Evolutionary conservation across 2,797 vertebrate genomes (phyloP), one percentile per base, ranked within the genome.

Genomic region (Poeciliopsis infans): DNA sequence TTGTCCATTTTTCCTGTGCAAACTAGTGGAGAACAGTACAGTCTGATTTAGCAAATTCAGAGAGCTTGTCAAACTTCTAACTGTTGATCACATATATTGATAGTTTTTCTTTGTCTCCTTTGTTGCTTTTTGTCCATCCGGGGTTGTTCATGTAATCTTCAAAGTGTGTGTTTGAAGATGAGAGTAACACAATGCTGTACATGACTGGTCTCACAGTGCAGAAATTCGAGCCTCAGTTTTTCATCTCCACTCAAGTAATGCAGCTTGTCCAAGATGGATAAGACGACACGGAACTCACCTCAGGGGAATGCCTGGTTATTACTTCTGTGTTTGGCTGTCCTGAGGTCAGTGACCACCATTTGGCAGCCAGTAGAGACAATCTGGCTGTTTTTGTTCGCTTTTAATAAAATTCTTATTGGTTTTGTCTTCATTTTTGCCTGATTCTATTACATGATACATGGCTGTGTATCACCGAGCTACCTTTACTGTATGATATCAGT

Each of bases 291-390:
- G 83, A 91, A 75, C 74, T 81, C 74, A 57, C 79, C 88, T 88
- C 89, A 74, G 13, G 92, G 88, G 90, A 88, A 36, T 49, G 15
- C 18, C 82, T 79, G 89, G 89, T 91, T 92, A 93, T 91, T 94
- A 86, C 86, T 88, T 91, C 87, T 53, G 80, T 87, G 87, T 87
- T 87, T 83, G 81, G 72, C 81, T 46, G 82, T 45, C 55, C 87
- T n/a, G 78, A 86, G 89, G 88, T 89, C 88, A 73, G 75, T 12
- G 85, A 81, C 86, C 45, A 0, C 77, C 77, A 70, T 83, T 51
- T 18, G 28, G 76, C 78, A 51, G 86, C 80, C 81, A 85, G 77
- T 86, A 79, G 89, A 92, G 75, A 90, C 90, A 90, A 84, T 86
- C 88, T 66, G 31, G 25, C 77, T 71, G 75, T 76, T 89, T 85